These are phyloP conservation scores for Deilephila elpenor DNA, from an alignment of 2,888 invertebrate species.

Conservation along the genomic window DNA sequence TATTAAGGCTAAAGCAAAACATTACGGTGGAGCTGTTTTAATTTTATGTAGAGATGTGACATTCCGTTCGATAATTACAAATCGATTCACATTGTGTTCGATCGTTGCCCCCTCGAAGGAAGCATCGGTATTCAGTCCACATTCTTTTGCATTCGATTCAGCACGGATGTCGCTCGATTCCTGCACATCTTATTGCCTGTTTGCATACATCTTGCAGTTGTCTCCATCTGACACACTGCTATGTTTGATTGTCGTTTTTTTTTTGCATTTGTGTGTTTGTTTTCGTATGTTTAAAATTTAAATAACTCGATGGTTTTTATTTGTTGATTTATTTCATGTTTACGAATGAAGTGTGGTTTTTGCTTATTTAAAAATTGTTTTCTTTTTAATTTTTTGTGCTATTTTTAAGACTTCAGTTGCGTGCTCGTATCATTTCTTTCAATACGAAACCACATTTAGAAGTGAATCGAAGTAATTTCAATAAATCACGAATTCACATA, in stretches of 20 bases:
- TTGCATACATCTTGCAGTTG: conserved; percentile 48
- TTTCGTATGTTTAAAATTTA: conserved; percentile 45
- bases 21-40: background rate
- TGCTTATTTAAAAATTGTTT: conserved; percentile 1
- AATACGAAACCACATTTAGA: background rate
- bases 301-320: conserved; percentile 33
- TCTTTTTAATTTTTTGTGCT: background rate
- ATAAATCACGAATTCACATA: conserved; percentile 4
- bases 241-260: conserved; percentile 23
- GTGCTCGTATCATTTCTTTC: background rate
- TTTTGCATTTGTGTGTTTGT: conserved; percentile 46
- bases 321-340: conserved; percentile 1
- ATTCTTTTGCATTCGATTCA: conserved; percentile 67
- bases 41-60: conserved; percentile 15
- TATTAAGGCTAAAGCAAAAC: conserved; percentile 51
- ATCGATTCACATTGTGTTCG: conserved; percentile 50
- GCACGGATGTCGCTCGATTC: conserved; percentile 66
- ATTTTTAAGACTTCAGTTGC: no score
- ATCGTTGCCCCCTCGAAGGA: conserved; percentile 49
- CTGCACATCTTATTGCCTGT: conserved; percentile 79
- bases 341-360: conserved; percentile 11
- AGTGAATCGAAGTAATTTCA: background rate
- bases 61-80: conserved; percentile 21
- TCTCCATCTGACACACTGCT: conserved; percentile 27
- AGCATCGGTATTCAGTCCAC: conserved; percentile 69